Conservation (phyloP, 2,888 invertebrate genomes). For the Cerceris ruficornis region DNA sequence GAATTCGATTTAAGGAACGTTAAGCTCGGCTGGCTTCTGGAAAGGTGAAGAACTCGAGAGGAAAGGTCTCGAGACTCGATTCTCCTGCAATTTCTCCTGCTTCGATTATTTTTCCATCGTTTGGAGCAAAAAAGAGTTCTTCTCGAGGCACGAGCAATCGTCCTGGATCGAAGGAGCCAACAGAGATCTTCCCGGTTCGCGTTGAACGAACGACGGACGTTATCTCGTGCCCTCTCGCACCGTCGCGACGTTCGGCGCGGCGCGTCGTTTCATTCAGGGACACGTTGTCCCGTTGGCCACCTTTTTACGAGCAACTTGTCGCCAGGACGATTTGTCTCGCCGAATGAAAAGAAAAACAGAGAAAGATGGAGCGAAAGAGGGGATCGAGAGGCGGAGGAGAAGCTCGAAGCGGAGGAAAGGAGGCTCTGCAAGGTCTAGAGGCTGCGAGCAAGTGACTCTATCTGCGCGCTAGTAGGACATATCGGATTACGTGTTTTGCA, state of each 20-base stretch:
- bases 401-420: conserved; percentile 8
- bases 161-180: no score
- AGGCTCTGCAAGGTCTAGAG: conserved; percentile 44
- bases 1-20: no score
- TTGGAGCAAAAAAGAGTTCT: no score
- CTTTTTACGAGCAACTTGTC: conserved; percentile 76
- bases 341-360: conserved; percentile 17
- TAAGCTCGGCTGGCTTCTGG: no score
- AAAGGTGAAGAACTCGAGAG: no score
- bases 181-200: neutral
- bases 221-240: conserved; percentile 42
- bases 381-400: conserved; percentile 1
- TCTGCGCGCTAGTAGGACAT: conserved; percentile 75
- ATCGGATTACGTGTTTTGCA: conserved; percentile 77
- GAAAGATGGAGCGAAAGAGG: neutral
- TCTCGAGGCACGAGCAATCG: no score
- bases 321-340: conserved; percentile 73
- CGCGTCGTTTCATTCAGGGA: conserved; percentile 41
- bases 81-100: no score
- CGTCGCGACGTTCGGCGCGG: conserved; percentile 24
- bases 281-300: conserved; percentile 19
- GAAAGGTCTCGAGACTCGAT: no score
- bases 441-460: conserved; percentile 76
- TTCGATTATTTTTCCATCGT: no score
- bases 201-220: conserved; percentile 25